Conservation (phyloP, 2,113 vertebrate genomes). For the Numida meleagris region DNA sequence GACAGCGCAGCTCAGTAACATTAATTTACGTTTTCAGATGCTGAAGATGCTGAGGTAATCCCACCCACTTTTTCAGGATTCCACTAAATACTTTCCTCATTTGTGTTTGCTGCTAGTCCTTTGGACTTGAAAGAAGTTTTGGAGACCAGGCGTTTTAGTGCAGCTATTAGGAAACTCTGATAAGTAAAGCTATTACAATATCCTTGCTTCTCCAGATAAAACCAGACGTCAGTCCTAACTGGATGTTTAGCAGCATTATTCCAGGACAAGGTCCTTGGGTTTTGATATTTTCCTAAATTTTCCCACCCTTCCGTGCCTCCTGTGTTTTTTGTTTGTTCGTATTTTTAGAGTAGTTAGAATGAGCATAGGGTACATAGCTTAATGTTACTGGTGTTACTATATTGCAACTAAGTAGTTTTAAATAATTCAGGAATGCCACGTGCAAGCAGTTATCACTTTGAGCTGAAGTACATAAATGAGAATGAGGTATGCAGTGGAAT, state of each 20-base stretch:
- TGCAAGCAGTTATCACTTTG: constrained; percentile 20
- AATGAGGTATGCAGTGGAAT: not conserved
- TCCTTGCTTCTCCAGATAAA: constrained; percentile 13
- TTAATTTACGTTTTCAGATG: not conserved
- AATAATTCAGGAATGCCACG: not conserved
- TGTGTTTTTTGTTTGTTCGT: constrained; percentile 12
- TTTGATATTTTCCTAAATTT: constrained; percentile 20
- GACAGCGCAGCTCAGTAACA: not conserved
- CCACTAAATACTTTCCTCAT: not conserved
- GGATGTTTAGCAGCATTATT: constrained; percentile 31
- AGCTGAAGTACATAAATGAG: constrained; percentile 22
- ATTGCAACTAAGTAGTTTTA: not conserved
- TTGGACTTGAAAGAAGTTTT: not conserved
- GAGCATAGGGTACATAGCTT: not conserved
- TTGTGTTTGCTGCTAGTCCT: not conserved
- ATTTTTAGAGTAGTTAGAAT: not conserved
- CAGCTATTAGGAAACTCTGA: not conserved
- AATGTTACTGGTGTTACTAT: not conserved
- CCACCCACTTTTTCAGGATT: not conserved
- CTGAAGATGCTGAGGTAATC: not conserved
- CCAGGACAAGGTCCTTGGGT: constrained; percentile 5
- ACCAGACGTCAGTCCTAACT: constrained; percentile 2
- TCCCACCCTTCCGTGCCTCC: not conserved
- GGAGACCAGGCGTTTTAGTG: not conserved
- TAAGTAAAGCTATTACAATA: not conserved